These are phyloP conservation scores for Spermophilus dauricus DNA, from an alignment of 2,113 vertebrate genomes.

Conservation along the genomic window DNA sequence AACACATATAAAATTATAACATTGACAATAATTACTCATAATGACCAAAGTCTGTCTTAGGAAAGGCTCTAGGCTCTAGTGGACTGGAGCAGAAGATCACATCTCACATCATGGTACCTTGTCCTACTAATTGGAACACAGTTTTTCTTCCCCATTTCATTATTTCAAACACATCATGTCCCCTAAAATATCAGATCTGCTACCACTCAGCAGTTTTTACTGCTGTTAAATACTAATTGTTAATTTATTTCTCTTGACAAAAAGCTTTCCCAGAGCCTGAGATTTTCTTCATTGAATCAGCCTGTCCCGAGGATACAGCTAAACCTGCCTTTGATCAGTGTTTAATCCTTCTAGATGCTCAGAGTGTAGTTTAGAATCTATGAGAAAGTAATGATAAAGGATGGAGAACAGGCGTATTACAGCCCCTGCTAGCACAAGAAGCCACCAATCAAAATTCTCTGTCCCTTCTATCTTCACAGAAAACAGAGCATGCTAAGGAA, in stretches of 20 bases:
- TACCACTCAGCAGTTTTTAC: slow-evolving; percentile 71
- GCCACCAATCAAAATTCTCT: slow-evolving; percentile 37
- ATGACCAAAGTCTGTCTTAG: slow-evolving; percentile 70
- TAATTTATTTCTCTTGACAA: slow-evolving; percentile 87
- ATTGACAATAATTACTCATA: slow-evolving; percentile 81
- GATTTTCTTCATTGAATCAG: slow-evolving; percentile 88
- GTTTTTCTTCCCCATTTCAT: slow-evolving; percentile 61
- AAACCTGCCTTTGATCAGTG: slow-evolving; percentile 93
- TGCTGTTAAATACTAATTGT: slow-evolving; percentile 82
- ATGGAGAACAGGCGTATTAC: slow-evolving; percentile 64
- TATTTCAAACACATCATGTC: slow-evolving; percentile 23
- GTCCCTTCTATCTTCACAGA: background rate
- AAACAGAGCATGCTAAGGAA: background rate
- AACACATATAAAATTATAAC: slow-evolving; percentile 77
- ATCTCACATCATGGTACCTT: slow-evolving; percentile 55
- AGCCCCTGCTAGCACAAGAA: slow-evolving; percentile 23
- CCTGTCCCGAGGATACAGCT: slow-evolving; percentile 90
- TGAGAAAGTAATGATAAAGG: slow-evolving; percentile 86
- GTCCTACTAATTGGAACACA: slow-evolving; percentile 43
- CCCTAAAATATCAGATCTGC: slow-evolving; percentile 45
- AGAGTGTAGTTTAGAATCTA: slow-evolving; percentile 84
- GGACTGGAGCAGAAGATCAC: slow-evolving; percentile 70
- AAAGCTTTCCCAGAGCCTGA: slow-evolving; percentile 81
- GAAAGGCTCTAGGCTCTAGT: slow-evolving; percentile 61
- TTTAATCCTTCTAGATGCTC: slow-evolving; percentile 90